Percentiles rank a stretch among this genome's conserved stretches.
Evolutionary conservation across 2,888 invertebrate species (phyloP).

Genomic region (Baccha elongata): DNA sequence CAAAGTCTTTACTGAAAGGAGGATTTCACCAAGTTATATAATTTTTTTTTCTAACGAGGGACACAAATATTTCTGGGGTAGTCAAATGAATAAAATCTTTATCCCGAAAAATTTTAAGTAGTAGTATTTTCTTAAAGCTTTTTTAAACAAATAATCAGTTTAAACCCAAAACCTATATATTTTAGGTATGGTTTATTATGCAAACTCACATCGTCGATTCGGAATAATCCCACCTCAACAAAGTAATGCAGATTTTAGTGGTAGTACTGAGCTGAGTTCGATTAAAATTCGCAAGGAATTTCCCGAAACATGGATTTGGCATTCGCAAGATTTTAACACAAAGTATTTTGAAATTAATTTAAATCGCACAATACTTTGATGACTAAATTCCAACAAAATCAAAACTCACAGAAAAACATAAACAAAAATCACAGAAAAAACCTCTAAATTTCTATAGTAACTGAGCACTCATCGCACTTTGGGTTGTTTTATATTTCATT

Average conservation of each 20-base stretch:
- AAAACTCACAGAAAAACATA: neutral
- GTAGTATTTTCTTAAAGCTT: too few species aligned
- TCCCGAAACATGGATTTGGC: slow-evolving; percentile 88
- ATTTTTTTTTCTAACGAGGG: too few species aligned
- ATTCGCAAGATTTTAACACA: slow-evolving; percentile 81
- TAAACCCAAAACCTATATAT: neutral
- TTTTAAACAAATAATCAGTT: neutral
- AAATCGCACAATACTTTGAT: neutral
- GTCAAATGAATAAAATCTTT: too few species aligned
- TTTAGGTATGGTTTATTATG: neutral
- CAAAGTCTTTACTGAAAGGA: too few species aligned
- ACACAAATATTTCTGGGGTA: too few species aligned
- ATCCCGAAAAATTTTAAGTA: too few species aligned
- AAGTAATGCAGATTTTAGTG: neutral
- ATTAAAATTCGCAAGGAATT: slow-evolving; percentile 84
- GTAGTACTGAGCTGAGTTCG: neutral
- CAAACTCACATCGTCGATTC: neutral
- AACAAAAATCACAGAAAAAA: neutral
- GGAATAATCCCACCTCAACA: neutral
- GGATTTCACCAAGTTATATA: too few species aligned
- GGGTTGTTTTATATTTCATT: too few species aligned
- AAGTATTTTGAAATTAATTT: slow-evolving; percentile 32
- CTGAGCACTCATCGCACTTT: slow-evolving; percentile 23
- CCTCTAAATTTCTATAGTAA: neutral
- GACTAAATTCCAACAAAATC: neutral